These are phyloP conservation scores for Cataglyphis hispanica DNA, from an alignment of 1,140 invertebrate genomes.

Conservation along the genomic window DNA sequence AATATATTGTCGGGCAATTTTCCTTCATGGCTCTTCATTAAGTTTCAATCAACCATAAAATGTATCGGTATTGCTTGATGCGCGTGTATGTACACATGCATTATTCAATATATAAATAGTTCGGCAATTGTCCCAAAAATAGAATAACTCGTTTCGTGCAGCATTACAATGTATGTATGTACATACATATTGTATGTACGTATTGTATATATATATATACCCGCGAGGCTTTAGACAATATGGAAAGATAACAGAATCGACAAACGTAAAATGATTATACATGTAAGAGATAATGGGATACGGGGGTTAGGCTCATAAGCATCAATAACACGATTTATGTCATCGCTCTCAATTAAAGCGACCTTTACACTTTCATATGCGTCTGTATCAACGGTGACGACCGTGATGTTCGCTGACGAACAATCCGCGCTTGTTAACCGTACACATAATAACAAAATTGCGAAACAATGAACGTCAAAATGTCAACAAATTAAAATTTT, in stretches of 20 bases:
- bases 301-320: neutral
- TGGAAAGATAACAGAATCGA: conserved; percentile 7
- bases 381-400: neutral
- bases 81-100: neutral
- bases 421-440: neutral
- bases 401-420: conserved; percentile 6
- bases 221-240: neutral
- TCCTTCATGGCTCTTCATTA: conserved; percentile 22
- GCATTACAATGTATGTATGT: neutral
- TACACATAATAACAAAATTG: neutral
- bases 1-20: conserved; percentile 3
- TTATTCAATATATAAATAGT: conserved; percentile 37
- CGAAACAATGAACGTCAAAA: neutral
- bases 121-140: neutral
- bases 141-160: conserved; percentile 5
- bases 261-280: conserved; percentile 17
- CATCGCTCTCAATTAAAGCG: conserved; percentile 43
- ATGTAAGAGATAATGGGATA: neutral
- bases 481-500: neutral
- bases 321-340: conserved; percentile 27
- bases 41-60: conserved; percentile 34
- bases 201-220: neutral
- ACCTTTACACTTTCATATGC: conserved; percentile 35
- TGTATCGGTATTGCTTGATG: conserved; percentile 16
- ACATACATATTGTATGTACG: neutral